Base-by-base conservation (phyloP, 35 echinoderm and acorn worm genomes). In the Holothuria glaberrima region DNA sequence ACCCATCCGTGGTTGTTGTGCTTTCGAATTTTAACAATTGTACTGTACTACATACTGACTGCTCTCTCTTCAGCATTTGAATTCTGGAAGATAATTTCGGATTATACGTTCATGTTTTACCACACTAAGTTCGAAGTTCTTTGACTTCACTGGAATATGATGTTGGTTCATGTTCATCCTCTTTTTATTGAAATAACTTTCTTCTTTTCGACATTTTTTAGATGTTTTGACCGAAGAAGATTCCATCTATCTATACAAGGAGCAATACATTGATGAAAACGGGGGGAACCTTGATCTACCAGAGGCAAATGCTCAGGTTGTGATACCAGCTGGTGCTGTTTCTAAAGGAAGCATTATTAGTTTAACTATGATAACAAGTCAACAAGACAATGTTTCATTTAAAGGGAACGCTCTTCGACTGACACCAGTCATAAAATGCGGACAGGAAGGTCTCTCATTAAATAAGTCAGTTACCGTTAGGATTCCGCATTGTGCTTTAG, bases 251-350 rank as follows among this genome's bases (percentile, higher is more conserved):
- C 7, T 41, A 41, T 41, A 75, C 30, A 75, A 41, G 46, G 71
- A 75, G 35, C 71, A 75, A 21, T 75, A 75, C 71, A 41, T 75
- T 75, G 71, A 75, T 75, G 31, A 38, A 38, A 32, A 18, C 22
- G 71, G 71, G 22, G 71, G 71, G 16, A 30, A 75, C 1, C 2
- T 41, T 41, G 7, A 41, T 41, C 5, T 75, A 41, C 16, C 4
- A 21, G 16, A 41, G 35, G 12, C 16, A 17, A 41, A 41, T 41
- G 46, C 46, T 41, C 71, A 75, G 22, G 19, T 75, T 27, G 4
- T 20, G 35, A 41, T 75, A 41, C 71, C 31, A 41, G 14, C 71
- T 41, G 71, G 71, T 75, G 33, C 71, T 20, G 12, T 75, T 41
- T 12, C 16, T 41, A 41, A 32, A 41, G 71, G 71, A 75, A 12